These are phyloP conservation scores for Phyllotreta cruciferae DNA, from an alignment of 2,888 invertebrate species.

Conservation along the genomic window DNA sequence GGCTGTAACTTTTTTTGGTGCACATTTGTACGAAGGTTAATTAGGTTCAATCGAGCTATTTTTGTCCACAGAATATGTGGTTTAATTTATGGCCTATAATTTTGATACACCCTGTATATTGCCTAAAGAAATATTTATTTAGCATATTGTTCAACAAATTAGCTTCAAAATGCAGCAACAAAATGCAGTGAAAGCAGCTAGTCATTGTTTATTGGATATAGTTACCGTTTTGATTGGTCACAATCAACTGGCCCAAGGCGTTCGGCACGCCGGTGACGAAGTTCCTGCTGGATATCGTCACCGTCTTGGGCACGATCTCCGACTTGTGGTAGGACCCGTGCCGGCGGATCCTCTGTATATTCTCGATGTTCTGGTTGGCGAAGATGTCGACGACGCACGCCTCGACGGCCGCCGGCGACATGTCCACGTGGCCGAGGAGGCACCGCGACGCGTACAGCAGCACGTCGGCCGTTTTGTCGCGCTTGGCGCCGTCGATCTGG, in stretches of 20 bases:
- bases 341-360: conserved; percentile 51
- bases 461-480: conserved; percentile 56
- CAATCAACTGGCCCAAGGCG: conserved; percentile 56
- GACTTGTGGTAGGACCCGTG: conserved; percentile 54
- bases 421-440: conserved; percentile 61
- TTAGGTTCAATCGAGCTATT: too few species aligned
- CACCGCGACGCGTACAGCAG: conserved; percentile 57
- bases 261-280: conserved; percentile 57
- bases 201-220: too few species aligned
- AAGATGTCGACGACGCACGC: conserved; percentile 57
- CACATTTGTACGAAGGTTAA: too few species aligned
- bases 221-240: conserved; percentile 55
- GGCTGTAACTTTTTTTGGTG: too few species aligned
- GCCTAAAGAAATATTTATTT: too few species aligned
- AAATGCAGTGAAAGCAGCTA: too few species aligned
- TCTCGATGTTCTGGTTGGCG: conserved; percentile 56
- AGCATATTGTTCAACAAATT: too few species aligned
- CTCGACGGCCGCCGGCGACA: conserved; percentile 59
- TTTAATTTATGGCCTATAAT: too few species aligned
- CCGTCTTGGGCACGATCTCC: conserved; percentile 52
- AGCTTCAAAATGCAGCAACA: too few species aligned
- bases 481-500: conserved; percentile 41
- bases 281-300: conserved; percentile 52
- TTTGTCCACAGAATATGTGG: too few species aligned
- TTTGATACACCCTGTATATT: too few species aligned